Evolutionary conservation across 2,797 vertebrate species (phyloP), one percentile per base, ranked within the genome.

Genomic region (Sebastes kiyomatsui): DNA sequence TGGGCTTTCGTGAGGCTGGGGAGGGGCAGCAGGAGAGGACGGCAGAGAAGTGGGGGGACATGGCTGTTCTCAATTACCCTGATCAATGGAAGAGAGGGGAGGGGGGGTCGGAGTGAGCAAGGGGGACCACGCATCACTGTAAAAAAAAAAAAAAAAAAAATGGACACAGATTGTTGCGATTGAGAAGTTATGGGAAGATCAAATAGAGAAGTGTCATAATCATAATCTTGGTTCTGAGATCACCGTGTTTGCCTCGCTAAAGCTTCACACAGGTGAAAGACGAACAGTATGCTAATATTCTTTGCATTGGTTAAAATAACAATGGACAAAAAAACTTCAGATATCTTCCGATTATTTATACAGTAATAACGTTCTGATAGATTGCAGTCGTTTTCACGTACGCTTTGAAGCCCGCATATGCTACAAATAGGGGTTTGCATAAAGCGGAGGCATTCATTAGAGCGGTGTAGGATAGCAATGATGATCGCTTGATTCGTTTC

Each of bases 41-140:
- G 69, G 1, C 20, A 80, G 82, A 74, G 89, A 87, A 35, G 81
- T 55, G 4, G 74, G 76, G 89, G 83, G 85, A 49, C 82, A 87
- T 86, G 90, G 90, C 97, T 98, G 97, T 96, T 97, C 95, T 93
- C 96, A 97, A 97, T 98, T 97, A 97, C 95, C 92, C 91, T 94
- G 92, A 95, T 95, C 95, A 94, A 91, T 94, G 90, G 90, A 85
- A 79, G 86, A 42, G 83, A 32, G 79, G 74, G 58, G 68, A 10
- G 9, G 42, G 69, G 64, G 78, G 32, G 56, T 23, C 58, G 22
- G 85, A 71, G 74, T n/a, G 85, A 81, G 82, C 59, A 59, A 38
- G 55, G 69, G 55, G 66, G 33, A 28, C 11, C 14, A 70, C 13
- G 35, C 70, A 77, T 42, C 73, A 83, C 82, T 86, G 79, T 78